These are phyloP conservation scores for Tromatobia lineatoria DNA, from an alignment of 2,888 invertebrate genomes.

Conservation along the genomic window DNA sequence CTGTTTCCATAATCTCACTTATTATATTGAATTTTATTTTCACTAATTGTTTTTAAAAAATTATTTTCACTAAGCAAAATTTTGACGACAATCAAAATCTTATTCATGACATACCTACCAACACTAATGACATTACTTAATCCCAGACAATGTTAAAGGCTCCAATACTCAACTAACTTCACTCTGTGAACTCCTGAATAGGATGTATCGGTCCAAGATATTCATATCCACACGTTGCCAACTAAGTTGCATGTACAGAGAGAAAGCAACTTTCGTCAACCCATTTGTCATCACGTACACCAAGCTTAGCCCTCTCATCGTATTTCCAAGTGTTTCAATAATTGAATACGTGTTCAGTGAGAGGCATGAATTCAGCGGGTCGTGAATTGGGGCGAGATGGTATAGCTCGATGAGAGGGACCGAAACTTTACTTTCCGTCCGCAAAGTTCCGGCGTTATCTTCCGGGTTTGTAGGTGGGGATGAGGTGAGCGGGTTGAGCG, in stretches of 20 bases:
- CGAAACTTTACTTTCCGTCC: constrained; percentile 61
- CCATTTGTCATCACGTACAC: constrained; percentile 34
- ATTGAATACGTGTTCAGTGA: constrained; percentile 63
- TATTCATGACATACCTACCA: not conserved
- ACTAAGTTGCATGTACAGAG: not conserved
- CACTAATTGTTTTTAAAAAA: no score
- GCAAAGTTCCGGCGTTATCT: constrained; percentile 58
- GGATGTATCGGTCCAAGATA: not conserved
- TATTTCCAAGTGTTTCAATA: constrained; percentile 53
- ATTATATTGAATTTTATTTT: no score
- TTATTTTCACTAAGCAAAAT: no score
- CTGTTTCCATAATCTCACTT: no score
- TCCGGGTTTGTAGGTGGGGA: not conserved
- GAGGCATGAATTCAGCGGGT: constrained; percentile 43
- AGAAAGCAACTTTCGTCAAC: not conserved
- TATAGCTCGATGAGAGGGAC: constrained; percentile 37
- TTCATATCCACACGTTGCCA: not conserved
- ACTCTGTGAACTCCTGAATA: not conserved
- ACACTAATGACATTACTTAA: not conserved
- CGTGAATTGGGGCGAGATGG: constrained; percentile 22
- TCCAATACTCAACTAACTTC: not conserved
- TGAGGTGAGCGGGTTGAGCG: constrained; percentile 42
- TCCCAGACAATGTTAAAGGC: not conserved
- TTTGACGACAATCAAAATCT: no score
- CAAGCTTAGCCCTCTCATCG: constrained; percentile 1